These are phyloP conservation scores for Alfaro cultratus DNA, from an alignment of 2,797 vertebrate genomes.

Conservation along the genomic window DNA sequence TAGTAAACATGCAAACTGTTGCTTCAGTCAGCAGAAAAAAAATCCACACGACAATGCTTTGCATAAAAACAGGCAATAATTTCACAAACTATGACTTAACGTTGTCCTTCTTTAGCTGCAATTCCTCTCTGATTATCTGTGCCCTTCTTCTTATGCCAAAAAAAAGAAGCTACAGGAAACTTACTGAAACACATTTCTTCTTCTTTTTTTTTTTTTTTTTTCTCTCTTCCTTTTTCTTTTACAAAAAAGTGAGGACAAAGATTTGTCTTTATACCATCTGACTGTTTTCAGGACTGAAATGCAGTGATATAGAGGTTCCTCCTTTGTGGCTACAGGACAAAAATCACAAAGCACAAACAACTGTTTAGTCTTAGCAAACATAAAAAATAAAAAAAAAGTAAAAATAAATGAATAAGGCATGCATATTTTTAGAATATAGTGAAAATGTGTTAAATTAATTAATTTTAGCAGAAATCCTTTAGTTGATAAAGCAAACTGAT, in stretches of 20 bases:
- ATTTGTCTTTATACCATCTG: slow-evolving; percentile 23
- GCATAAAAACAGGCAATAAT: slow-evolving; percentile 4
- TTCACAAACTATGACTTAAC: slow-evolving; percentile 5
- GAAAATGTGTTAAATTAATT: background rate
- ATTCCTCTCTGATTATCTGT: slow-evolving; percentile 6
- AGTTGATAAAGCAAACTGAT: background rate
- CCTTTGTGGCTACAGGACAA: slow-evolving; percentile 6
- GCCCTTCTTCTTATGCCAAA: slow-evolving; percentile 2
- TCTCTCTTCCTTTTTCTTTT: slow-evolving; percentile 31
- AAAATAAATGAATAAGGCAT: background rate
- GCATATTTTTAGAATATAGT: background rate
- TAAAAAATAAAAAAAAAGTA: background rate
- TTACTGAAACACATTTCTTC: slow-evolving; percentile 10
- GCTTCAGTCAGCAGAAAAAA: background rate
- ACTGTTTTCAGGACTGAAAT: slow-evolving; percentile 18
- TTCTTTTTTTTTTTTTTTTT: background rate
- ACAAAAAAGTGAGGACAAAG: slow-evolving; percentile 19
- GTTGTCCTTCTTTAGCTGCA: slow-evolving; percentile 3
- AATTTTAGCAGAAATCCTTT: background rate
- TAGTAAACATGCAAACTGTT: background rate
- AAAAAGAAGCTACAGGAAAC: slow-evolving; percentile 10
- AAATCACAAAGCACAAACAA: slow-evolving; percentile 12
- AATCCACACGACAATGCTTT: background rate
- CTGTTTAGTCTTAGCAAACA: slow-evolving; percentile 10
- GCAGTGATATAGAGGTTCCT: slow-evolving; percentile 15